These are phyloP conservation scores for Lemur catta DNA, from an alignment of 2,797 vertebrate genomes.

Conservation along the genomic window DNA sequence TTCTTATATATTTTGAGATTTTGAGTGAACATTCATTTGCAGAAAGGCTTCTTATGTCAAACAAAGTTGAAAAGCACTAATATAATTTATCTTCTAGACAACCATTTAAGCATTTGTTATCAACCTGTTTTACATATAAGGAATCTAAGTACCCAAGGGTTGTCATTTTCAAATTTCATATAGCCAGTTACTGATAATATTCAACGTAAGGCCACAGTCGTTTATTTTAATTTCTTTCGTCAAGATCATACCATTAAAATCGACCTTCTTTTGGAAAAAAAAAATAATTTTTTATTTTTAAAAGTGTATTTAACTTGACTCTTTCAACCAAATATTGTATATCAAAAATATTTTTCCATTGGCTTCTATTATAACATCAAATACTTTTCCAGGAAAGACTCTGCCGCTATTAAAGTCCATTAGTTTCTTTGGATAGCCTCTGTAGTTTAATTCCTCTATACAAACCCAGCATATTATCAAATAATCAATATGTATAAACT, in stretches of 20 bases:
- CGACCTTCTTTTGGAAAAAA: neutral
- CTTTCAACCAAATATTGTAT: neutral
- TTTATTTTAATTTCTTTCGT: neutral
- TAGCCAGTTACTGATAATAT: neutral
- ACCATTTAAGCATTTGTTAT: neutral
- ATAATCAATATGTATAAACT: neutral
- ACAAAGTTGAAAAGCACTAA: neutral
- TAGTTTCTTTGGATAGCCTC: neutral
- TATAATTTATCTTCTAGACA: neutral
- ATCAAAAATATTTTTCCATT: conserved; percentile 39
- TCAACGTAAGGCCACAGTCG: neutral
- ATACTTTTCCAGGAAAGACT: conserved; percentile 18
- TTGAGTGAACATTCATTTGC: conserved; percentile 27
- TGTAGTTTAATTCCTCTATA: neutral
- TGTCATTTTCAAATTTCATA: neutral
- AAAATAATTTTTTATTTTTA: neutral
- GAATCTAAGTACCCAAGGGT: neutral
- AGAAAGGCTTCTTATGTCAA: neutral
- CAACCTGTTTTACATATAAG: neutral
- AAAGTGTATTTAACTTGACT: conserved; percentile 21
- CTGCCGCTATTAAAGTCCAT: neutral
- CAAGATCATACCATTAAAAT: conserved; percentile 3
- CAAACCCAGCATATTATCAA: neutral
- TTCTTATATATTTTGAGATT: neutral
- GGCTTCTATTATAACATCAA: neutral